Evolutionary conservation across 1,140 invertebrate species (phyloP).

Genomic region (Mactra quadrangularis): DNA sequence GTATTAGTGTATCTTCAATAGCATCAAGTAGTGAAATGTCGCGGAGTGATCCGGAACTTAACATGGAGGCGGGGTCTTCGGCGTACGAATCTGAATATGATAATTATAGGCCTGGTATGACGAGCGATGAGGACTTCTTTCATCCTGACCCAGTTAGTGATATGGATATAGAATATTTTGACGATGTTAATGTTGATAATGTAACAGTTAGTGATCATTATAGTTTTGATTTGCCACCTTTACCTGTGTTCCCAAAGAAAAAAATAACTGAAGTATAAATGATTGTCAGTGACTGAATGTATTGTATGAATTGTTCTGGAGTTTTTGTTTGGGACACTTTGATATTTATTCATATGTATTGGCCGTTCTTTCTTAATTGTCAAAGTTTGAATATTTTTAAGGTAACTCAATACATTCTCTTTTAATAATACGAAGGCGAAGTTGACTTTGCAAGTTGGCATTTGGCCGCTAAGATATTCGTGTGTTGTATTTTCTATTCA

Average conservation of each 20-base stretch:
- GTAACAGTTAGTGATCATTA: slow-evolving; percentile 81
- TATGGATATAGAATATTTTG: slow-evolving; percentile 83
- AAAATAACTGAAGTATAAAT: slow-evolving; percentile 78
- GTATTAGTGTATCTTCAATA: slow-evolving; percentile 80
- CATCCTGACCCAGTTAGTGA: slow-evolving; percentile 82
- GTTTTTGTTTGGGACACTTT: too few species aligned
- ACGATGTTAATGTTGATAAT: slow-evolving; percentile 90
- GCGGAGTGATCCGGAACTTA: slow-evolving; percentile 77
- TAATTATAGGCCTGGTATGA: slow-evolving; percentile 85
- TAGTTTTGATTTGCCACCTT: slow-evolving; percentile 78
- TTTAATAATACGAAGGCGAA: too few species aligned
- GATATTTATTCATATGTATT: too few species aligned
- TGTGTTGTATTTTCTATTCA: too few species aligned
- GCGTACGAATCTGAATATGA: slow-evolving; percentile 93
- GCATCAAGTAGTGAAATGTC: slow-evolving; percentile 82
- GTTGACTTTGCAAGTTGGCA: too few species aligned
- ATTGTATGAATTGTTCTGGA: too few species aligned
- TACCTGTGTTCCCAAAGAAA: slow-evolving; percentile 68
- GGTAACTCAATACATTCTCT: too few species aligned
- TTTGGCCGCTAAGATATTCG: too few species aligned
- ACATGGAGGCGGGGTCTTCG: slow-evolving; percentile 79
- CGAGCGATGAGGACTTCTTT: slow-evolving; percentile 82
- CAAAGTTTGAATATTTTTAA: too few species aligned
- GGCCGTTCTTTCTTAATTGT: too few species aligned
- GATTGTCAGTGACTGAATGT: too few species aligned